phyloP scores from a whole-genome alignment of 2,113 vertebrate species.

The Coptodon rendalli region DNA sequence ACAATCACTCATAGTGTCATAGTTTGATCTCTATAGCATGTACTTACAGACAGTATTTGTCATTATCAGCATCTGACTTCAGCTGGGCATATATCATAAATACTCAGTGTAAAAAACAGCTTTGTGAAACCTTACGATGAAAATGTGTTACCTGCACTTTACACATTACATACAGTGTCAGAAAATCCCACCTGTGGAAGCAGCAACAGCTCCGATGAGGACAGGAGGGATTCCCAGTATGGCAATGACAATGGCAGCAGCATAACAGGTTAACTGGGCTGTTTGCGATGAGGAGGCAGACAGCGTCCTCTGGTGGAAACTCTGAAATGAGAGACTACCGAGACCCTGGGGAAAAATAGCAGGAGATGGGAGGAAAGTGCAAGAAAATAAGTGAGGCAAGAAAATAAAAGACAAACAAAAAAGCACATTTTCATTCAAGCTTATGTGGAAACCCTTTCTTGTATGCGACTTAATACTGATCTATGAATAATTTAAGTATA shows the following conservation, averaged over 20 bases:
- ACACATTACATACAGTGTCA: fast-evolving
- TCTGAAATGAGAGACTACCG: conserved; percentile 68
- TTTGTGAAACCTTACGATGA: neutral
- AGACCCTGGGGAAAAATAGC: conserved; percentile 38
- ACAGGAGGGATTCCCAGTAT: conserved; percentile 63
- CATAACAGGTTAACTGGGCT: conserved; percentile 64
- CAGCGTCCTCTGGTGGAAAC: conserved; percentile 76
- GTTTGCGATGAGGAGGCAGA: conserved; percentile 48
- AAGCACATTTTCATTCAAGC: neutral
- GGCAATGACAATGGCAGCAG: conserved; percentile 55
- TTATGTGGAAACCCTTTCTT: neutral
- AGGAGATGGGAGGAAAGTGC: neutral
- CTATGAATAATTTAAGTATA: neutral
- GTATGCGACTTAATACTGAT: neutral
- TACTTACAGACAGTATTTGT: neutral
- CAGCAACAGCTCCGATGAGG: conserved; percentile 70
- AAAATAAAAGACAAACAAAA: neutral
- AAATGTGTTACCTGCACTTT: neutral
- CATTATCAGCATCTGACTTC: neutral
- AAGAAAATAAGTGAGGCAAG: neutral
- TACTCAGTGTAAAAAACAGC: neutral
- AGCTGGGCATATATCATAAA: fast-evolving
- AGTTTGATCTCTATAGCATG: neutral
- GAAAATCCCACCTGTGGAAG: conserved; percentile 67
- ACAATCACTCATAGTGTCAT: neutral